Evolutionary conservation across 1,140 invertebrate genomes (phyloP), one percentile per base, ranked within the genome.

Genomic region (Sminthurides bifidus): DNA sequence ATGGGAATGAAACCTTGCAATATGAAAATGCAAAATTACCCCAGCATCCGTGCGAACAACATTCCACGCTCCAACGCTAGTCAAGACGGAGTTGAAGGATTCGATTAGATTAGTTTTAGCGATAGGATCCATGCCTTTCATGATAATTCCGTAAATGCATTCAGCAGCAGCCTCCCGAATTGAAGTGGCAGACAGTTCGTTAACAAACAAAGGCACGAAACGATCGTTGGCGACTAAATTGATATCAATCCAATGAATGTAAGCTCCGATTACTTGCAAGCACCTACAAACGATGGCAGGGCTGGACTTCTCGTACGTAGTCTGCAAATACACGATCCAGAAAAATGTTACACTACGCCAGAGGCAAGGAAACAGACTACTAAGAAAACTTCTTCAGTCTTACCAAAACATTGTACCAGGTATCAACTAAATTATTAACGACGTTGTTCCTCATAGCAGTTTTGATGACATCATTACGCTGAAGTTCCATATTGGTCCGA

Each of bases 201-300:
- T 68, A 24, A 79, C 68, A 27, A 80, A 67, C 12, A 76, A 65
- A n/a, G 69, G 55, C 3, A 80, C 75, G 68, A 79, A 77, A 26
- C 71, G 69, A 38, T 77, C 72, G 64, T 79, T 79, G 27, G 76
- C 76, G 44, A 80, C 74, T 26, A 79, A 68, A 26, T 68, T 70
- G 52, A 80, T 78, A 64, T 80, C 78, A 54, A 80, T 79, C 78
- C 78, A 80, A 1, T 75, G 72, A 17, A 79, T 71, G 64, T 74
- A 80, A n/a, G 70, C 69, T 2, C 78, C 77, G 58, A 80, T 73
- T 2, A 78, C 75, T 33, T 78, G 71, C 41, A 79, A 66, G 60
- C 76, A 78, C 48, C 71, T 67, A 51, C 71, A 72, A 2, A 70
- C 69, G 30, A 77, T 57, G 33, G 73, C 68, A 33, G 75, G 68